Percentiles rank a stretch among this genome's conserved stretches.
Conservation (phyloP, 2,888 invertebrate species). For the Ophioninae sp. region DNA sequence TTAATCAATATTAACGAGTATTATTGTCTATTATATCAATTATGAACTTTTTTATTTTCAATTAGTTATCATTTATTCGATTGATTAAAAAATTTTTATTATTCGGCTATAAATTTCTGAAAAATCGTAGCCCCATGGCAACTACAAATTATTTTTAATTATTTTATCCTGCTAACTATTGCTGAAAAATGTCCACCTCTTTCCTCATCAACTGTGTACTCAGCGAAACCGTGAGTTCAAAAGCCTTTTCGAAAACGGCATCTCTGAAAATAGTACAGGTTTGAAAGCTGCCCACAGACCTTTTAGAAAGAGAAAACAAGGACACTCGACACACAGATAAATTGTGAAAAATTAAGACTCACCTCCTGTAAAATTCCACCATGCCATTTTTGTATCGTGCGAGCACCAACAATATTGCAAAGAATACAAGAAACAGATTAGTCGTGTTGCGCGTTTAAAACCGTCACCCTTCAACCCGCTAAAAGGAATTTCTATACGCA, state of each 20-base stretch:
- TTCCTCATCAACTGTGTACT: background rate
- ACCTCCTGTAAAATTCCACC: slow-evolving; percentile 80
- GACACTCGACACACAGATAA: slow-evolving; percentile 64
- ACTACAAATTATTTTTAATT: no score
- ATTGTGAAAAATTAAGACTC: slow-evolving; percentile 79
- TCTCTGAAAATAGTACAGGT: background rate
- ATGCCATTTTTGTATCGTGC: slow-evolving; percentile 80
- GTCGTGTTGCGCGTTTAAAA: slow-evolving; percentile 74
- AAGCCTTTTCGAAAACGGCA: slow-evolving; percentile 6
- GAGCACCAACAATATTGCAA: slow-evolving; percentile 81
- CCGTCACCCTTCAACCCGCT: slow-evolving; percentile 75
- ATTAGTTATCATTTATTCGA: background rate
- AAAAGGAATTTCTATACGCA: slow-evolving; percentile 17
- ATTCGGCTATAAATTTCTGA: no score
- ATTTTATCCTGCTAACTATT: background rate
- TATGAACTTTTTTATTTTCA: background rate
- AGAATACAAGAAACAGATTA: slow-evolving; percentile 80
- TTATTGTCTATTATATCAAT: background rate
- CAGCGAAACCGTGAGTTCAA: slow-evolving; percentile 4
- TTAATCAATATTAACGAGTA: no score
- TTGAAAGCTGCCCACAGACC: background rate
- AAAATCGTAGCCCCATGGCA: background rate
- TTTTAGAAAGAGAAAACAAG: slow-evolving; percentile 1
- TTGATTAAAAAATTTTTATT: no score
- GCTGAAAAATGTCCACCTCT: background rate